Base-by-base conservation (phyloP, 2,888 invertebrate species). In the Chrysolina oricalcia region DNA sequence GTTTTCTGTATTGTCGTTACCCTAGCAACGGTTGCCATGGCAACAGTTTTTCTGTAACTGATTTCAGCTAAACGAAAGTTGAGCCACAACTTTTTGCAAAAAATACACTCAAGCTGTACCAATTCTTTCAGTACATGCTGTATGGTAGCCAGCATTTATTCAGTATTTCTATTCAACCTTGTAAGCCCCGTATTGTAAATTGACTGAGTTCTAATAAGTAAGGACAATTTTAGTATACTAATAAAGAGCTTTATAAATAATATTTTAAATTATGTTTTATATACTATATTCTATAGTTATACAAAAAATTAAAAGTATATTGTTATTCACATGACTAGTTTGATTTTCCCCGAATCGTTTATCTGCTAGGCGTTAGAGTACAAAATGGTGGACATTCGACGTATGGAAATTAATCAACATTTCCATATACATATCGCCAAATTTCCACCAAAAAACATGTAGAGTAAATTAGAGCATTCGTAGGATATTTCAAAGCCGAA, bases 401-500 rank as follows among this genome's bases (percentile, higher is more conserved):
- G 66, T 76, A 67, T 59, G 71, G 65, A 76, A 69, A 53, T 35
- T 27, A 19, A 75, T 82, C 81, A 96, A 89, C 97, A 97, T 89
- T 97, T 97, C 97, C 97, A 97, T 73, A 96, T 92, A 84, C 95
- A 92, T 74, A 97, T 93, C 3, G 96, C 98, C 83, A 96, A 91
- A 88, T 96, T 98, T 70, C 98, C 98, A 75, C 95, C 97, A 86
- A 97, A 97, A 89, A 94, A 97, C 91, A 97, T 92, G 88, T 97
- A 96, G 78, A 97, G 91, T 77, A 97, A 92, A 82, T 94, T 94
- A 87, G 95, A 95, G 75, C 95, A 94, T 90, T 98, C 97, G 87
- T 97, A 96, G 1, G 97, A 96, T 76, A 98, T 93, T 88, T 97
- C 97, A 89, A 97, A 97, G 63, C 97, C 98, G 89, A 94, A 98